phyloP scores from a whole-genome alignment of 2,888 invertebrate genomes.

The Protula sp. region DNA sequence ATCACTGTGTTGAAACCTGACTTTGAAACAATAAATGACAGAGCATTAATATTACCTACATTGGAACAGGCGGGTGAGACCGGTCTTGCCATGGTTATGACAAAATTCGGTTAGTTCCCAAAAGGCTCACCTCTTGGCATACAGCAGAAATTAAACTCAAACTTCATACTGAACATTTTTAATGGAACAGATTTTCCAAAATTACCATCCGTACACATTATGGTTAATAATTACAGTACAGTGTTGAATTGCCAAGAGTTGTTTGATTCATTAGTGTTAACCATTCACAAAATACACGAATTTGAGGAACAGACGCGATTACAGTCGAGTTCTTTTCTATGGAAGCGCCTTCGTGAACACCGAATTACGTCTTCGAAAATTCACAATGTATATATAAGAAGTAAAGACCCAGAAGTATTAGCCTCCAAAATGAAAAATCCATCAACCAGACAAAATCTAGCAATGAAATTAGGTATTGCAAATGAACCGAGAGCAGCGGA shows the following conservation, averaged over 20 bases:
- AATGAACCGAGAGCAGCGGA: background rate
- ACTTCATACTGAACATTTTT: background rate
- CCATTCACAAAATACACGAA: background rate
- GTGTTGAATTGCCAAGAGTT: background rate
- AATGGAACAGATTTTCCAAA: background rate
- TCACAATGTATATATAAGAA: background rate
- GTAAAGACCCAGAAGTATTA: background rate
- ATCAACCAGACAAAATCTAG: background rate
- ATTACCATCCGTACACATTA: background rate
- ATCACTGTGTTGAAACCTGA: background rate
- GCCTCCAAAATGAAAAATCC: background rate
- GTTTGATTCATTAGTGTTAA: background rate
- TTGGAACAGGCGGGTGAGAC: background rate
- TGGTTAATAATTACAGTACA: background rate
- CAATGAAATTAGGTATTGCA: background rate
- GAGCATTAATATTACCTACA: background rate
- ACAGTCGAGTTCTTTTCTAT: background rate
- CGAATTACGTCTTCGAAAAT: background rate
- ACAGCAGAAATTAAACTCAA: background rate
- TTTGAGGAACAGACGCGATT: background rate
- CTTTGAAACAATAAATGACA: background rate
- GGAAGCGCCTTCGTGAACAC: background rate
- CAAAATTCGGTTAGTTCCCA: constrained; percentile 2
- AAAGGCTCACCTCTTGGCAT: background rate
- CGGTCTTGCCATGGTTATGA: background rate